These are phyloP conservation scores for Cinclus mexicanus DNA, from an alignment of 2,113 vertebrate species.

Conservation along the genomic window DNA sequence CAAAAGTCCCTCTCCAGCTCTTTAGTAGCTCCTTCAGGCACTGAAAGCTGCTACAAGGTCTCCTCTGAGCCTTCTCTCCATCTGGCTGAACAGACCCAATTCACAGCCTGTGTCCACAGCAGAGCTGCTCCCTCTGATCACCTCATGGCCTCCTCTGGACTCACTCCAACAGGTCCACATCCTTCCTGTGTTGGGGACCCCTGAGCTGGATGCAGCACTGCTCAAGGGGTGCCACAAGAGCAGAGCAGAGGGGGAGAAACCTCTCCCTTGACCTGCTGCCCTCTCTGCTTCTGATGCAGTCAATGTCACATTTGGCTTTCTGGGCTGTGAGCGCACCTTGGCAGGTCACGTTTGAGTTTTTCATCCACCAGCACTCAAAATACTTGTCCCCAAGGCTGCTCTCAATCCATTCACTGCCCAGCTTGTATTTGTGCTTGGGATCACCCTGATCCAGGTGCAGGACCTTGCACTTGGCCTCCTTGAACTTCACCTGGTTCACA, in stretches of 20 bases:
- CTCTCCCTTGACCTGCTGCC: background rate
- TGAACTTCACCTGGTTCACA: background rate
- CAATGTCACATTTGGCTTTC: background rate
- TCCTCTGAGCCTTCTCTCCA: background rate
- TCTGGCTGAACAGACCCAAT: background rate
- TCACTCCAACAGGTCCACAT: background rate
- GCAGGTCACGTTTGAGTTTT: background rate
- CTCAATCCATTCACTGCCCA: background rate
- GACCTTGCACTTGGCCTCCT: background rate
- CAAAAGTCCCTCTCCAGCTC: background rate
- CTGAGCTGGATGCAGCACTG: background rate
- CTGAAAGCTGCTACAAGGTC: background rate
- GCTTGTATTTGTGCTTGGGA: background rate
- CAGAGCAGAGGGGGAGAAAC: background rate
- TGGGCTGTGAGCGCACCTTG: accelerated
- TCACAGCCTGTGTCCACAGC: background rate
- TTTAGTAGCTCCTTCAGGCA: background rate
- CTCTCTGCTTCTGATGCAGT: background rate
- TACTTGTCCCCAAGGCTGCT: background rate
- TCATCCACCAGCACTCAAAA: background rate
- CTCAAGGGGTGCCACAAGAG: background rate
- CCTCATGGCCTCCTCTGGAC: background rate
- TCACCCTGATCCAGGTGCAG: background rate
- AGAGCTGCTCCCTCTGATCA: background rate
- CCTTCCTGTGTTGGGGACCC: too few relatives aligned